A percentile compares a stretch with the other conserved stretches of the same genome.
phyloP scores from a whole-genome alignment of 37 sponge, comb jelly and placozoan genomes.

The Cladorhizidae sp. region DNA sequence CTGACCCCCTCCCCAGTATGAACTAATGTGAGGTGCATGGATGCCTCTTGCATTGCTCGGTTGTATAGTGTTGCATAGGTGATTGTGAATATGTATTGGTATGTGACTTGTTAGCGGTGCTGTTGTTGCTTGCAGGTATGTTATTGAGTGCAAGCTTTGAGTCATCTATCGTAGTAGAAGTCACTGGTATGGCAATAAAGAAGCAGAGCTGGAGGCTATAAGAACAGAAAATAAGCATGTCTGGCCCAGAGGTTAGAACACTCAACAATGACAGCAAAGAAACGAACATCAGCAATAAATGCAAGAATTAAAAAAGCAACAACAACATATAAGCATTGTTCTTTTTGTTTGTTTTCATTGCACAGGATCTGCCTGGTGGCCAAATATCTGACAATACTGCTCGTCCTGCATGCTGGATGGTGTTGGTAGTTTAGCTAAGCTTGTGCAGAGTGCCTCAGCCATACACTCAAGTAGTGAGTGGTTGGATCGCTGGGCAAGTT shows the following conservation, averaged over 20 bases:
- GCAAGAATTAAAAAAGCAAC: too few species aligned
- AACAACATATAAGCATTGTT: not conserved
- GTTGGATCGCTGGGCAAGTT: constrained; percentile 82
- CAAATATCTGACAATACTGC: constrained; percentile 42
- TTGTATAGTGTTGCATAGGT: too few species aligned
- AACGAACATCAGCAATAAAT: not conserved
- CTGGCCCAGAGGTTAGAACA: constrained; percentile 81
- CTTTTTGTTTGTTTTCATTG: not conserved
- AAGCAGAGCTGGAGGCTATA: constrained; percentile 65
- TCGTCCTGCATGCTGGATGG: constrained; percentile 76
- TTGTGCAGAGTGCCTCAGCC: constrained; percentile 60
- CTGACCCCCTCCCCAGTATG: too few species aligned
- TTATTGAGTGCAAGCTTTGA: constrained; percentile 85
- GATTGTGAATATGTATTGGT: too few species aligned
- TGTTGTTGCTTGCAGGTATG: constrained; percentile 82
- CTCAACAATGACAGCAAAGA: not conserved
- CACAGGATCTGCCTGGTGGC: constrained; percentile 30
- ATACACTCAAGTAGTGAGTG: constrained; percentile 63
- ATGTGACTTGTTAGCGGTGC: too few species aligned
- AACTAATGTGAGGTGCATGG: too few species aligned
- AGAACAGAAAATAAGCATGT: constrained; percentile 85
- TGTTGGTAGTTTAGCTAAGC: constrained; percentile 53
- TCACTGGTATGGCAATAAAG: constrained; percentile 94
- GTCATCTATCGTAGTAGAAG: constrained; percentile 91
- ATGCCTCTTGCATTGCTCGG: too few species aligned